phyloP scores from a whole-genome alignment of 2,888 invertebrate species.

The Lathronympha strigana region DNA sequence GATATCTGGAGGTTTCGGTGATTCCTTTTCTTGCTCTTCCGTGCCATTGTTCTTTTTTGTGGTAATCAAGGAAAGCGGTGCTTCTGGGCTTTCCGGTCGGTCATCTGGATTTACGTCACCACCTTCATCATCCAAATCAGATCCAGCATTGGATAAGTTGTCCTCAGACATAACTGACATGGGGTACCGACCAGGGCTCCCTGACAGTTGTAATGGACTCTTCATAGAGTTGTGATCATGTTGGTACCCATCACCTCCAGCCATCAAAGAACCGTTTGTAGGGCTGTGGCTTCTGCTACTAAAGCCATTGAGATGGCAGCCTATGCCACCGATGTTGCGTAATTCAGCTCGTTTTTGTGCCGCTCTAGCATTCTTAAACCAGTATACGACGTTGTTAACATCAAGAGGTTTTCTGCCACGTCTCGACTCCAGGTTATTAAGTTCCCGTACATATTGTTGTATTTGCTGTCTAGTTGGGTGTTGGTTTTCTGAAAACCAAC shows the following conservation, averaged over 20 bases:
- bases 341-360: slow-evolving; percentile 96
- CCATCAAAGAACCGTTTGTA: slow-evolving; percentile 85
- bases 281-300: slow-evolving; percentile 87
- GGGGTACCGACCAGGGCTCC: slow-evolving; percentile 83
- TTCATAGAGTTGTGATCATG: slow-evolving; percentile 85
- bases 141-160: slow-evolving; percentile 86
- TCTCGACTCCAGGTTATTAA: slow-evolving; percentile 96
- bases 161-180: slow-evolving; percentile 88
- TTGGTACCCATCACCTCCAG: slow-evolving; percentile 85
- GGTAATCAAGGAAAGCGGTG: slow-evolving; percentile 89
- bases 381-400: slow-evolving; percentile 97
- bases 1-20: slow-evolving; percentile 81
- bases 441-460: slow-evolving; percentile 96
- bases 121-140: slow-evolving; percentile 89
- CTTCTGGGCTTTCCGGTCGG: slow-evolving; percentile 86
- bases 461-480: slow-evolving; percentile 99
- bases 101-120: slow-evolving; percentile 80
- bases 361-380: slow-evolving; percentile 99
- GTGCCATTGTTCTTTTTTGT: slow-evolving; percentile 81
- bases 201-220: slow-evolving; percentile 84
- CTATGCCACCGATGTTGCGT: slow-evolving; percentile 85
- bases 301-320: slow-evolving; percentile 86
- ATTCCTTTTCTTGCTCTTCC: slow-evolving; percentile 78
- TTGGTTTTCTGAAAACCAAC: slow-evolving; percentile 98
- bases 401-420: slow-evolving; percentile 97